Evolutionary conservation across 2,797 vertebrate species (phyloP), one percentile per base, ranked within the genome.

Genomic region (Coluber constrictor): DNA sequence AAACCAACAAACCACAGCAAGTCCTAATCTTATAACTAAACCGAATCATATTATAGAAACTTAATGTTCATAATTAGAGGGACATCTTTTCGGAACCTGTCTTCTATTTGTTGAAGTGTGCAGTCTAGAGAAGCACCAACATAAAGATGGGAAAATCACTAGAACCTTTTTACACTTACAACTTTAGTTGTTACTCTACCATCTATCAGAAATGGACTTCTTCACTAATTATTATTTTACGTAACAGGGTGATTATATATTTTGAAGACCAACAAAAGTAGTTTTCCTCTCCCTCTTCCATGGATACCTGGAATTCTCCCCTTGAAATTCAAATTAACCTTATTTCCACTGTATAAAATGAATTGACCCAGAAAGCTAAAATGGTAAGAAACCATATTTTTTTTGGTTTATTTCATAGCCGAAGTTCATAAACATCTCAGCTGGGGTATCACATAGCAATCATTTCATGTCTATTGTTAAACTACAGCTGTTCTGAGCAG

Each of bases 281-380:
- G 93, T 95, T 96, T 97, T 95, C 95, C 4, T 59, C 95, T 91
- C 90, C 94, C 90, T 92, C 90, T 87, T 54, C 56, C 87, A 93
- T 95, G 92, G 55, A 92, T 95, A 92, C 60, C 94, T 95, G 95
- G 93, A 92, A 94, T 93, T 95, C 92, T 96, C 94, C 94, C 87
- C 95, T 96, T 95, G 94, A 95, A 93, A 94, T 70, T 96, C 96
- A 88, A 95, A 96, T 95, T 94, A 95, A 96, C 94, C 91, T 94
- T 95, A 96, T 95, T 95, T 92, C 92, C 93, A 96, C 97, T 96
- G 95, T 96, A 92, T 61, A 94, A 94, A 95, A 96, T 94, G 95
- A 97, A 96, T 89, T 93, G 96, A 96, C 95, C 96, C 96, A 96
- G 96, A 96, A 97, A 96, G 94, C 96, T 91, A 92, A 94, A 96